Evolutionary conservation across 2,113 vertebrate genomes (phyloP).

Genomic region (Bufo gargarizans): DNA sequence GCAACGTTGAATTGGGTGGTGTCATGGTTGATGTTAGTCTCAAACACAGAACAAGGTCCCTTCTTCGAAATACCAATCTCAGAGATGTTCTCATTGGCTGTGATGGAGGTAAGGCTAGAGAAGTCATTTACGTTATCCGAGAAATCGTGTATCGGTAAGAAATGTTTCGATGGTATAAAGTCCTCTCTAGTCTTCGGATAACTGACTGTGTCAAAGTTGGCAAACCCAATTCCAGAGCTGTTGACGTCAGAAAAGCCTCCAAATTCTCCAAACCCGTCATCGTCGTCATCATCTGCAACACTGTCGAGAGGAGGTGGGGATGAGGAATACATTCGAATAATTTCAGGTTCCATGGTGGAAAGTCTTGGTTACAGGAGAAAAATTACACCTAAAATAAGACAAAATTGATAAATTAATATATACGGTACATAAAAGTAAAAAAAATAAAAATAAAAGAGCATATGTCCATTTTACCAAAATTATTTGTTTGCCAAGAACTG

Average conservation of each 20-base stretch:
- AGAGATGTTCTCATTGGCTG: slow-evolving; percentile 66
- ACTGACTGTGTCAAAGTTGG: slow-evolving; percentile 73
- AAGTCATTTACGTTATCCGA: slow-evolving; percentile 73
- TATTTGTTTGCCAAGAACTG: no score
- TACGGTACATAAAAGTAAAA: neutral
- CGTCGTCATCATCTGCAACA: slow-evolving; percentile 85
- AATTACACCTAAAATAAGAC: slow-evolving; percentile 70
- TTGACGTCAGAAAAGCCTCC: slow-evolving; percentile 81
- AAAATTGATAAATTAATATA: neutral
- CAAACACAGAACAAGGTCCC: slow-evolving; percentile 72
- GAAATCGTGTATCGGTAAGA: slow-evolving; percentile 75
- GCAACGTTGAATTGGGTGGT: slow-evolving; percentile 68
- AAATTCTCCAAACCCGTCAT: slow-evolving; percentile 90
- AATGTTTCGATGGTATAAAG: slow-evolving; percentile 77
- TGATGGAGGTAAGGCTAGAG: slow-evolving; percentile 74
- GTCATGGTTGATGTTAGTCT: slow-evolving; percentile 73
- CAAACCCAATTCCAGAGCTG: slow-evolving; percentile 74
- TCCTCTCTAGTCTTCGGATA: slow-evolving; percentile 71
- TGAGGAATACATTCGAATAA: slow-evolving; percentile 85
- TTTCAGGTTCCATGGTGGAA: slow-evolving; percentile 88
- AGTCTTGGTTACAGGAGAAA: slow-evolving; percentile 67
- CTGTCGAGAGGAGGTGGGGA: slow-evolving; percentile 85
- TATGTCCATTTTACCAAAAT: neutral
- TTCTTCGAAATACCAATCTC: slow-evolving; percentile 71
- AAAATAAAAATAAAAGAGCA: neutral